Evolutionary conservation across 2,888 invertebrate genomes (phyloP).

Genomic region (Euproctis similis): DNA sequence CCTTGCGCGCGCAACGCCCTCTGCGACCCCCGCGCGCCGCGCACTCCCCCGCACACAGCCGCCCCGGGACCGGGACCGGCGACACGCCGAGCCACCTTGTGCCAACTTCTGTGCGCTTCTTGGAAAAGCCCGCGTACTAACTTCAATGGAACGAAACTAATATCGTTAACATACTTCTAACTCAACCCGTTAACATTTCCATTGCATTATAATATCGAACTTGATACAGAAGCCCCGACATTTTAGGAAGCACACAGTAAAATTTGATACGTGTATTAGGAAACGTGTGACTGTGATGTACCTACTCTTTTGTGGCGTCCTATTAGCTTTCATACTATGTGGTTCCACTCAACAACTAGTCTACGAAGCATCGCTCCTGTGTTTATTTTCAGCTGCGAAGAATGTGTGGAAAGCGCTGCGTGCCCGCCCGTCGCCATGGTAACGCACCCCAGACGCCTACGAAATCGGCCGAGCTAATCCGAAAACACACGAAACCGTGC

Average conservation of each 20-base stretch:
- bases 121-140: conserved; percentile 20
- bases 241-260: too few relatives aligned
- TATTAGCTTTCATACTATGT: conserved; percentile 13
- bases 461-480: conserved; percentile 36
- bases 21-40: conserved; percentile 28
- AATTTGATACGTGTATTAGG: conserved; percentile 21
- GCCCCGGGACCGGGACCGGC: too few relatives aligned
- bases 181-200: too few relatives aligned
- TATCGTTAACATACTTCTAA: neutral
- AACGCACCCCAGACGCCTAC: conserved; percentile 63
- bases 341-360: conserved; percentile 30
- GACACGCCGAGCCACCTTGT: neutral
- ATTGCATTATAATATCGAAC: too few relatives aligned
- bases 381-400: conserved; percentile 65
- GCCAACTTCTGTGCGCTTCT: conserved; percentile 10
- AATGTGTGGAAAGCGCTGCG: conserved; percentile 45
- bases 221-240: too few relatives aligned
- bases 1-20: conserved; percentile 62
- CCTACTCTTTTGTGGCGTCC: too few relatives aligned
- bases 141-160: neutral
- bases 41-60: conserved; percentile 19
- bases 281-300: conserved; percentile 26
- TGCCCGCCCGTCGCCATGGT: conserved; percentile 55
- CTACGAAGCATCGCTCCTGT: conserved; percentile 40
- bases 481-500: conserved; percentile 30